Evolutionary conservation across 92 coral and sea anemone species (phyloP), one percentile per base, ranked within the genome.

Genomic region (Bergia sp.): DNA sequence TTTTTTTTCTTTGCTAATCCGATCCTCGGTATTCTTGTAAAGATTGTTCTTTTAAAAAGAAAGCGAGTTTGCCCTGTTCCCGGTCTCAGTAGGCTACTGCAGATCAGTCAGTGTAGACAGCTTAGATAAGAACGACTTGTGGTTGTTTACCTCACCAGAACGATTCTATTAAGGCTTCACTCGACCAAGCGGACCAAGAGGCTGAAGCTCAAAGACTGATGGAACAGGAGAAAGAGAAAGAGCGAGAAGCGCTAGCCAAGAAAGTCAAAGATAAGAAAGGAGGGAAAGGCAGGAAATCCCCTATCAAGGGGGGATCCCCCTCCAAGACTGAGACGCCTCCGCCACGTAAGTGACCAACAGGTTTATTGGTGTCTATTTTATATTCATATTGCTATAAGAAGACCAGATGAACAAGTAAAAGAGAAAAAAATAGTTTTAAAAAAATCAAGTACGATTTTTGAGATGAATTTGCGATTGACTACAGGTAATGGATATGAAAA

Each of bases 241-340:
- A 97, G 82, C 93, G 92, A 89, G 99, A 97, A 49, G 92, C 94
- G 5, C 44, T 96, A 47, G 93, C 94, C 75, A 96, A 96, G 89
- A 96, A 92, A 89, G 96, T 91, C 65, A 97, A 97, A 80, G 99
- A 97, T 16, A 97, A 94, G 88, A 97, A 97, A 87, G 99, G 94
- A 41, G 95, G 94, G 86, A 97, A 97, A 88, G 99, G 99, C 85
- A 90, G 96, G 53, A 97, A 91, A 84, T 94, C 94, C 83, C 98
- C 99, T 0, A 89, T 43, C 47, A 97, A 97, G 80, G 88, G 92
- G 9, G 82, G 71, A n/a, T 91, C 96, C 40, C 92, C 99, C 39
- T 89, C 95, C 43, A 96, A 95, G 89, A 91, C 89, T 2, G 99
- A 97, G 84, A 94, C 95, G 2, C 98, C 99, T 1, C 97, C 98